These are phyloP conservation scores for Syngnathus acus DNA, from an alignment of 2,797 vertebrate genomes.

Conservation along the genomic window DNA sequence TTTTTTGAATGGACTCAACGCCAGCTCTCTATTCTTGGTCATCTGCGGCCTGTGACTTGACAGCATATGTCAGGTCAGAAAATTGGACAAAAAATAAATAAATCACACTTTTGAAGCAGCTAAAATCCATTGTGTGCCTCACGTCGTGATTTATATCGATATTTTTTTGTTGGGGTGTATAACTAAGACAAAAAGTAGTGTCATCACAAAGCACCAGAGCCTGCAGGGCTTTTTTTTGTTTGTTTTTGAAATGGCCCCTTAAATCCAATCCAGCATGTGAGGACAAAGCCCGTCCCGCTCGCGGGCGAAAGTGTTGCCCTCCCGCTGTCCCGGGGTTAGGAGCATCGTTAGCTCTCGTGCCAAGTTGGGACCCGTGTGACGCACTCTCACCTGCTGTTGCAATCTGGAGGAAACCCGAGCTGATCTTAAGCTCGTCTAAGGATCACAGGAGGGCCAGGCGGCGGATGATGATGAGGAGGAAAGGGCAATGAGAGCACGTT, in stretches of 20 bases:
- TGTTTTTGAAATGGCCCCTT: constrained; percentile 20
- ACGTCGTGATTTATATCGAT: not conserved
- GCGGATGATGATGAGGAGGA: constrained; percentile 32
- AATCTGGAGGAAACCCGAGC: constrained; percentile 53
- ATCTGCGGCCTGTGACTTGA: no score
- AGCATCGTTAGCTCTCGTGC: constrained; percentile 18
- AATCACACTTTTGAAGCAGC: no score
- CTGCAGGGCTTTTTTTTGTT: constrained; percentile 14
- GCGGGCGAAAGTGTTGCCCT: constrained; percentile 17
- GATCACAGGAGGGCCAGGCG: constrained; percentile 50
- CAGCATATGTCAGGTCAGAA: no score
- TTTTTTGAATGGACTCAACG: no score
- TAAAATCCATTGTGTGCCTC: no score
- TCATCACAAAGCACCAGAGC: not conserved
- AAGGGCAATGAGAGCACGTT: constrained; percentile 14
- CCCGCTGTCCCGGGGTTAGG: constrained; percentile 13
- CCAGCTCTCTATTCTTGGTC: no score
- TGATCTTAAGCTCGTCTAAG: constrained; percentile 60
- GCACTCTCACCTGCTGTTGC: constrained; percentile 43
- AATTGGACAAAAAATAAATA: no score
- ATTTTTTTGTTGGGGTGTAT: not conserved
- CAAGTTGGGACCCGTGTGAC: constrained; percentile 44
- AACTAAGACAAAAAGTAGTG: not conserved
- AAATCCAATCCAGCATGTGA: constrained; percentile 40
- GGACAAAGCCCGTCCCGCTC: constrained; percentile 19